Percentiles rank a stretch among this genome's conserved stretches.
phyloP scores from a whole-genome alignment of 2,113 vertebrate species.

The Triplophysa siluroides region DNA sequence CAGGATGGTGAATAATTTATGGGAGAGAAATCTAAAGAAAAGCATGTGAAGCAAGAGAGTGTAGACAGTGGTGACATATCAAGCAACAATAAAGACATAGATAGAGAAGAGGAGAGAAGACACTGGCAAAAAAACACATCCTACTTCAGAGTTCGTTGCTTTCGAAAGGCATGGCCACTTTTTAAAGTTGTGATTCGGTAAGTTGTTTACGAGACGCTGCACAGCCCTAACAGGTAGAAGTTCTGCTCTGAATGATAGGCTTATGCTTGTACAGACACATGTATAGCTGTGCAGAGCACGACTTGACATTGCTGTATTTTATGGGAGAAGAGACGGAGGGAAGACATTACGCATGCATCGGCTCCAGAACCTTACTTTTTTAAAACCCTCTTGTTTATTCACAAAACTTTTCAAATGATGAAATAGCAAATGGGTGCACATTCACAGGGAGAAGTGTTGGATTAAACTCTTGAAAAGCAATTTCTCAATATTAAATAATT shows the following conservation, averaged over 20 bases:
- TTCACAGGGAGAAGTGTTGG: background rate
- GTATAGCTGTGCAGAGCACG: conserved; percentile 38
- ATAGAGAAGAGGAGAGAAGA: conserved; percentile 57
- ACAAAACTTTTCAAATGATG: conserved; percentile 37
- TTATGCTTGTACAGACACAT: conserved; percentile 35
- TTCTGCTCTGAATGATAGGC: conserved; percentile 43
- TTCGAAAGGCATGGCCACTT: conserved; percentile 72
- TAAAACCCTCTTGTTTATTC: conserved; percentile 32
- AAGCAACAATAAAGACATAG: conserved; percentile 79
- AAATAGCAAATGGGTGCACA: background rate
- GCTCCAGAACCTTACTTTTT: conserved; percentile 5
- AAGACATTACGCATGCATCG: conserved; percentile 22
- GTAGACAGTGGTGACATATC: conserved; percentile 81
- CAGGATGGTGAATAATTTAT: conserved; percentile 80
- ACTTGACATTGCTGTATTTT: conserved; percentile 38
- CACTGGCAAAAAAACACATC: conserved; percentile 60
- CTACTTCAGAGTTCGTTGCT: conserved; percentile 76
- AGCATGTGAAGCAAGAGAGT: conserved; percentile 79
- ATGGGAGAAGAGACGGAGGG: conserved; percentile 17
- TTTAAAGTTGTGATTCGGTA: conserved; percentile 75
- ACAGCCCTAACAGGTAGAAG: conserved; percentile 51
- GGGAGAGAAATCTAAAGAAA: conserved; percentile 76
- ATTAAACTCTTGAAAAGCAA: background rate
- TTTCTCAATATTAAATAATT: background rate
- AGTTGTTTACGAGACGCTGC: conserved; percentile 79